phyloP scores from a whole-genome alignment of 2,797 vertebrate genomes.

The Calcarius lapponicus region DNA sequence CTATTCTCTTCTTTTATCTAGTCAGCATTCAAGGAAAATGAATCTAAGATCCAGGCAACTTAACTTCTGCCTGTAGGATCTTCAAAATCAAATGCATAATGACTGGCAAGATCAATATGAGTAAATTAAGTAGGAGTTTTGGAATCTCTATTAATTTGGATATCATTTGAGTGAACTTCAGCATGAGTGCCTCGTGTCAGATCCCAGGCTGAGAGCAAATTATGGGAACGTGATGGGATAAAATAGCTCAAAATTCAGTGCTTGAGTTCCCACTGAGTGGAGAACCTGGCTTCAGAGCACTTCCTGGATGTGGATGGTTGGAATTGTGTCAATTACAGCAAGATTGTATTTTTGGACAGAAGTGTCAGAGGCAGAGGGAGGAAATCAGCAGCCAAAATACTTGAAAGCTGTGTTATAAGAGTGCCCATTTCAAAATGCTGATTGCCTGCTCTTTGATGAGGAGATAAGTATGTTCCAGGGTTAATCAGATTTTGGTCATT shows the following conservation, averaged over 20 bases:
- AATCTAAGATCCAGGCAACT: neutral
- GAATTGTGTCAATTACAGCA: neutral
- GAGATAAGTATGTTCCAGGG: neutral
- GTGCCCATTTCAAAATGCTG: neutral
- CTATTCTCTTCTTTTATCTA: neutral
- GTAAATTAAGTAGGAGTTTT: neutral
- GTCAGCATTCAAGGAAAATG: neutral
- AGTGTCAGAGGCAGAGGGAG: neutral
- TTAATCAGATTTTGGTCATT: constrained; percentile 41
- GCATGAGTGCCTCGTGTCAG: neutral
- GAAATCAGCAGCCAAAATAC: constrained; percentile 26
- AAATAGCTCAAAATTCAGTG: neutral
- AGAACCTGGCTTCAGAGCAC: neutral
- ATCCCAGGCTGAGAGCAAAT: neutral
- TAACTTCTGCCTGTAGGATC: neutral
- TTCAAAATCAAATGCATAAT: neutral
- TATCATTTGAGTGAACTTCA: neutral
- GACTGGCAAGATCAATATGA: neutral
- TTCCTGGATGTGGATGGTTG: neutral
- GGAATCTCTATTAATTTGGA: neutral
- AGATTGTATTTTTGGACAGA: neutral
- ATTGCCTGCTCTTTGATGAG: neutral
- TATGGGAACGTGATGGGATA: neutral
- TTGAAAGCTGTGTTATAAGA: neutral
- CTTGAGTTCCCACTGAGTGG: neutral